A percentile compares a stretch with the other conserved stretches of the same genome.
These are phyloP conservation scores for Bombus difficillimus DNA, from an alignment of 1,140 invertebrate species.

Conservation along the genomic window DNA sequence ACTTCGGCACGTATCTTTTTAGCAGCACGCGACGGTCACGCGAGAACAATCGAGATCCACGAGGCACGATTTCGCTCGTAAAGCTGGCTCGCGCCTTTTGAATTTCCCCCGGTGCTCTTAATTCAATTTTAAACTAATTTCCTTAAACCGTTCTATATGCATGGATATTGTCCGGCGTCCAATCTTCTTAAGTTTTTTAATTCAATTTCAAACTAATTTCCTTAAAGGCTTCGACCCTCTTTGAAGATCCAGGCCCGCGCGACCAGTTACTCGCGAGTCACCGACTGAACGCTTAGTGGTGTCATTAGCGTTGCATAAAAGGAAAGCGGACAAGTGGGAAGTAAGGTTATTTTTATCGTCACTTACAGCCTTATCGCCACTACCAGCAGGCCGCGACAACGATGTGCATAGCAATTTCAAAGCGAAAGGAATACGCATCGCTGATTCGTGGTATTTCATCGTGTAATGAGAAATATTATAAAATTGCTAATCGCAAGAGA, in stretches of 20 bases:
- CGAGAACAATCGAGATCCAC: slow-evolving; percentile 21
- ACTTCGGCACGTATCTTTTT: not conserved
- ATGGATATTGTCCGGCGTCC: slow-evolving; percentile 48
- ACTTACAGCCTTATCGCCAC: not conserved
- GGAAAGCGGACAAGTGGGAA: slow-evolving; percentile 37
- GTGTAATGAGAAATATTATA: too few species aligned
- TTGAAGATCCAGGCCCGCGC: not conserved
- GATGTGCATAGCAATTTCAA: not conserved
- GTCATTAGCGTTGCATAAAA: slow-evolving; percentile 52
- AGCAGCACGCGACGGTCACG: slow-evolving; percentile 1
- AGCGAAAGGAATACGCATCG: too few species aligned
- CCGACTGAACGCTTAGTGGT: slow-evolving; percentile 19
- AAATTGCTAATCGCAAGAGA: too few species aligned
- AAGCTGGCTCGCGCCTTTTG: slow-evolving; percentile 23
- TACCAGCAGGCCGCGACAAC: not conserved
- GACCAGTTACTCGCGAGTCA: slow-evolving; percentile 2
- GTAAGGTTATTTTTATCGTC: slow-evolving; percentile 38
- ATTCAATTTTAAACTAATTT: slow-evolving; percentile 62
- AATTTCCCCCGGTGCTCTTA: slow-evolving; percentile 32
- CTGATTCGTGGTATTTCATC: too few species aligned
- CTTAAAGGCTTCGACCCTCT: slow-evolving; percentile 44
- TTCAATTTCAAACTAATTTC: slow-evolving; percentile 60
- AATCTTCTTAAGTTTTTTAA: slow-evolving; percentile 64
- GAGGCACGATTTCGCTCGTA: slow-evolving; percentile 10
- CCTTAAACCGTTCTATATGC: slow-evolving; percentile 53